A percentile compares a stretch with the other conserved stretches of the same genome.
Conservation (phyloP, 2,797 vertebrate genomes). For the Lutjanus argentimaculatus region DNA sequence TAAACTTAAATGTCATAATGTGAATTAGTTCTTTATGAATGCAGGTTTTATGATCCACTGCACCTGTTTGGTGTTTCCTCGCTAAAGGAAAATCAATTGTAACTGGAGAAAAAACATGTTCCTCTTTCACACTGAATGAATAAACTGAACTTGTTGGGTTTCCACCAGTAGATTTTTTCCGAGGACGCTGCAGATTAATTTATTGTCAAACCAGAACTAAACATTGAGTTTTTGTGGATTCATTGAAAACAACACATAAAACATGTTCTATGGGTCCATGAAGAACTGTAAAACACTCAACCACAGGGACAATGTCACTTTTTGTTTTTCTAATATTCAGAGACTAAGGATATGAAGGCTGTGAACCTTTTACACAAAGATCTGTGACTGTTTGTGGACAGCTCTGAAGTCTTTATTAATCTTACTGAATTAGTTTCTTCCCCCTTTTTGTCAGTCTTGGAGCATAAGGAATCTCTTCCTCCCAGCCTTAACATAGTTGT, state of each 20-base stretch:
- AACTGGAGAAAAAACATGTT: background rate
- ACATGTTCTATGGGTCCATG: background rate
- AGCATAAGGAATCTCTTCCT: slow-evolving; percentile 28
- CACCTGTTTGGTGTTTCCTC: background rate
- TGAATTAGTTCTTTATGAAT: background rate
- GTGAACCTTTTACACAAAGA: background rate
- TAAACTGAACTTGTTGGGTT: background rate
- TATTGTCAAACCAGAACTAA: background rate
- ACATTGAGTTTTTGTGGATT: background rate
- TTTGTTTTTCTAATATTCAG: background rate
- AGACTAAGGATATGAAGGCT: background rate
- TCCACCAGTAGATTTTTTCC: slow-evolving; percentile 7
- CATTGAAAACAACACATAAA: slow-evolving; percentile 8
- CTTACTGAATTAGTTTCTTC: background rate
- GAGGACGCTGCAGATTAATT: background rate
- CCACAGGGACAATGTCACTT: background rate
- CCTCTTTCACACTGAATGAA: background rate
- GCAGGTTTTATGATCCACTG: background rate
- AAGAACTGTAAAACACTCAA: background rate
- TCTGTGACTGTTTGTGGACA: background rate
- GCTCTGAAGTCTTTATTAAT: slow-evolving; percentile 31
- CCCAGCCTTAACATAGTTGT: background rate
- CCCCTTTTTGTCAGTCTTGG: background rate
- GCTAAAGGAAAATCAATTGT: background rate
- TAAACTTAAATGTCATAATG: no score